phyloP scores from a whole-genome alignment of 2,888 invertebrate genomes.

The Cheilosia grossa region DNA sequence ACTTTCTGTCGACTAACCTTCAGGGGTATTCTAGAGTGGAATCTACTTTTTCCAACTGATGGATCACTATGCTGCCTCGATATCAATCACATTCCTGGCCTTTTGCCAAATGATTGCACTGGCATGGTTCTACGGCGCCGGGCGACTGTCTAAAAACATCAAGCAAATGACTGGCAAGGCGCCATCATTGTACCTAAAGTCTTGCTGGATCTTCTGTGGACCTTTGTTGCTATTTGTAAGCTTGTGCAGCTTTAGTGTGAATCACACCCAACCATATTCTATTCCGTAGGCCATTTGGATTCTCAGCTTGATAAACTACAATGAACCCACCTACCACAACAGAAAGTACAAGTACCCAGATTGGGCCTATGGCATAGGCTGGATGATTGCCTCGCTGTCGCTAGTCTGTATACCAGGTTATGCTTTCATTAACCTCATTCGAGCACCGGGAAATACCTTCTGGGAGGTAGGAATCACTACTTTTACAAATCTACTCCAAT shows the following conservation, averaged over 20 bases:
- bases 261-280: background rate
- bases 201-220: conserved; percentile 93
- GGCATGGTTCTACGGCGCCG: conserved; percentile 95
- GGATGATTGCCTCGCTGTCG: conserved; percentile 93
- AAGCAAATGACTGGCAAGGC: conserved; percentile 94
- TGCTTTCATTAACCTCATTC: conserved; percentile 88
- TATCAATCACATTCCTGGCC: conserved; percentile 95
- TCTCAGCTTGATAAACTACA: conserved; percentile 93
- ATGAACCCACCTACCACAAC: conserved; percentile 92
- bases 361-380: conserved; percentile 94
- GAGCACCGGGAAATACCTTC: conserved; percentile 88
- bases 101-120: conserved; percentile 97
- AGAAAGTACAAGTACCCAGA: conserved; percentile 90
- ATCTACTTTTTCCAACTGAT: conserved; percentile 96
- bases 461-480: conserved; percentile 86
- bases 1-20: background rate
- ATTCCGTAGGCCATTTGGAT: conserved; percentile 90
- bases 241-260: background rate
- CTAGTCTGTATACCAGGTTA: conserved; percentile 93
- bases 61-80: conserved; percentile 96
- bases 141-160: conserved; percentile 90
- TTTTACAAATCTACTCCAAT: background rate
- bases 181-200: conserved; percentile 91
- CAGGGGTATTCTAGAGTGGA: conserved; percentile 86
- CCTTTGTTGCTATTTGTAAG: conserved; percentile 90